Evolutionary conservation across 2,888 invertebrate species (phyloP).

Genomic region (Blera fallax): DNA sequence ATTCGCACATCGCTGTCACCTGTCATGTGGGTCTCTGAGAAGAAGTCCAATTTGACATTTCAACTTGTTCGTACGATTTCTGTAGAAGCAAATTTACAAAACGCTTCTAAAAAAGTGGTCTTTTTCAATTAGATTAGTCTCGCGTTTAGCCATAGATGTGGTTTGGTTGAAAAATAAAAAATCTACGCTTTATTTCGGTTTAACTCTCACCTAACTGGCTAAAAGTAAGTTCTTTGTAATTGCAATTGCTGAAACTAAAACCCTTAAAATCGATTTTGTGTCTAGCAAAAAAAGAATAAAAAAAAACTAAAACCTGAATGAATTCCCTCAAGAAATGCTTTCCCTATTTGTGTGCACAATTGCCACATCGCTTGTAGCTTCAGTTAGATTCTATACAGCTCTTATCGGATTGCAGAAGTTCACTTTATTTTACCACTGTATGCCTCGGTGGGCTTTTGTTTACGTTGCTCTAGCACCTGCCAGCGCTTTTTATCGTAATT

Average conservation of each 20-base stretch:
- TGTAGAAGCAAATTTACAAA: not conserved
- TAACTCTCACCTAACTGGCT: not conserved
- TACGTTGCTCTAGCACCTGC: constrained; percentile 4
- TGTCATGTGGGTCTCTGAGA: not conserved
- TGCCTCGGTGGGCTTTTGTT: constrained; percentile 26
- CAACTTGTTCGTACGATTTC: not conserved
- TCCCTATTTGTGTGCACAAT: constrained; percentile 34
- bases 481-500: not conserved
- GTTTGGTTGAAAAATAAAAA: not conserved
- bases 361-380: constrained; percentile 45
- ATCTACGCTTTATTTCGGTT: not conserved
- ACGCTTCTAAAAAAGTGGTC: not conserved
- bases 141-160: not conserved
- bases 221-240: constrained; percentile 9
- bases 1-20: constrained; percentile 4
- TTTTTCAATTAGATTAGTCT: not conserved
- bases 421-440: not conserved
- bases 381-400: not conserved
- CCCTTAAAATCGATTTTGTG: constrained; percentile 17
- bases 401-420: not conserved
- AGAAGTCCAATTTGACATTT: not conserved
- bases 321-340: constrained; percentile 14
- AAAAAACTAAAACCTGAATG: constrained; percentile 9
- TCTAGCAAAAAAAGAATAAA: not conserved
- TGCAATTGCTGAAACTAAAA: not conserved